Percentiles rank a stretch among this genome's conserved stretches.
These are phyloP conservation scores for Hemicrepidius hirtus DNA, from an alignment of 2,888 invertebrate genomes.

Conservation along the genomic window DNA sequence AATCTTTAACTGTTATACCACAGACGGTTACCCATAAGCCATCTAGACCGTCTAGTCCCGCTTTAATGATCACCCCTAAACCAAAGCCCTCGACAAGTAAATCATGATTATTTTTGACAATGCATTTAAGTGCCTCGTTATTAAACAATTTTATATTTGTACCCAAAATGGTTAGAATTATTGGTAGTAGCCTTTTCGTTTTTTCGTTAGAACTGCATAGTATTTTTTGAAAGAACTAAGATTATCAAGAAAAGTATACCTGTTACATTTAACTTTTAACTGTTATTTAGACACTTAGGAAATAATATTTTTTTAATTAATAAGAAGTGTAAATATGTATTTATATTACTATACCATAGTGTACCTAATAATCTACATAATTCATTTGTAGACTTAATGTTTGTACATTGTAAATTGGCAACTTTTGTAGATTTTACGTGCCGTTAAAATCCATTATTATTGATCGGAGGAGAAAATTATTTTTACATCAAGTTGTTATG, in stretches of 20 bases:
- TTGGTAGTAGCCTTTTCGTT: conserved; percentile 24
- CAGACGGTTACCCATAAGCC: conserved; percentile 74
- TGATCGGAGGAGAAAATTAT: conserved; percentile 30
- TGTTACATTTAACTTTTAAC: conserved; percentile 42
- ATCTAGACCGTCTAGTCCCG: conserved; percentile 66
- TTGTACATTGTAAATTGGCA: conserved; percentile 52
- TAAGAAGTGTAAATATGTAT: conserved; percentile 50
- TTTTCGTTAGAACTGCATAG: conserved; percentile 31
- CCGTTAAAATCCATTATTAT: conserved; percentile 28
- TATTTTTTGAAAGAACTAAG: conserved; percentile 42
- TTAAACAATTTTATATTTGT: conserved; percentile 36
- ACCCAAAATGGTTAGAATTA: conserved; percentile 25
- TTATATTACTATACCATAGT: conserved; percentile 44
- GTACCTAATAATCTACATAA: conserved; percentile 42
- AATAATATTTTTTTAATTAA: conserved; percentile 48
- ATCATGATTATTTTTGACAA: conserved; percentile 67
- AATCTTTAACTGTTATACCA: conserved; percentile 87
- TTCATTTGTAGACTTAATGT: conserved; percentile 44
- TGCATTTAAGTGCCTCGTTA: conserved; percentile 56
- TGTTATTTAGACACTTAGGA: conserved; percentile 49
- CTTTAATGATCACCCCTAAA: conserved; percentile 63
- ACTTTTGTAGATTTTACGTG: conserved; percentile 41
- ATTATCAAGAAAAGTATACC: conserved; percentile 34
- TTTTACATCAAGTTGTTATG: conserved; percentile 25
- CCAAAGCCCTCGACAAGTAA: conserved; percentile 57